A percentile compares a stretch with the other conserved stretches of the same genome.
Evolutionary conservation across 2,113 vertebrate genomes (phyloP).

Genomic region (Callipepla californica): DNA sequence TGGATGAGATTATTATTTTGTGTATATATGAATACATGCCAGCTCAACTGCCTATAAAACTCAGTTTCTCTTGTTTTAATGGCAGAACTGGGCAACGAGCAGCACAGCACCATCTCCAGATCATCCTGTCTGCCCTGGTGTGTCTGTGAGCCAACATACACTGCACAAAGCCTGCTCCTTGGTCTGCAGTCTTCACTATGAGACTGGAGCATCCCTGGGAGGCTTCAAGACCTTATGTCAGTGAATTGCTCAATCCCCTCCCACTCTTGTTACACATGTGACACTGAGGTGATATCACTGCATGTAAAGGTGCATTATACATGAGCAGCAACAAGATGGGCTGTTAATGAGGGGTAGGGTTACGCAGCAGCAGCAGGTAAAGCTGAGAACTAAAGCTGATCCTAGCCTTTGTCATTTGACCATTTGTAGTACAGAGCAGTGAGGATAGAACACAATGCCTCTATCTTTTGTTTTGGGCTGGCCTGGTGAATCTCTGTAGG

Average conservation of each 20-base stretch:
- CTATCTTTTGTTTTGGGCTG: not conserved
- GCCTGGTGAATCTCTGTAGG: not conserved
- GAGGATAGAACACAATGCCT: not conserved
- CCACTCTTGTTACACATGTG: not conserved
- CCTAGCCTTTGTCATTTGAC: not conserved
- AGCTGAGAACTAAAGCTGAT: not conserved
- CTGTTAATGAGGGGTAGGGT: not conserved
- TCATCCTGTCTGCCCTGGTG: accelerated
- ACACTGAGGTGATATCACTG: not conserved
- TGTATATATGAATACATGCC: not conserved
- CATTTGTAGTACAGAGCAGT: not conserved
- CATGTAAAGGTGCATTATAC: conserved; percentile 40
- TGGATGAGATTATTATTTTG: not conserved
- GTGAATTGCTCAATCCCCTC: not conserved
- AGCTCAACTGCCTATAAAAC: not conserved
- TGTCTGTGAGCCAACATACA: accelerated
- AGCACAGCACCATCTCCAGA: not conserved
- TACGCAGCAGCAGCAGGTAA: conserved; percentile 47
- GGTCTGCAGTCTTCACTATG: accelerated
- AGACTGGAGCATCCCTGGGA: not conserved
- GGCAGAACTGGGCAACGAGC: not conserved
- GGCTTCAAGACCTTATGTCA: not conserved
- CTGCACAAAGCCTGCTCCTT: accelerated
- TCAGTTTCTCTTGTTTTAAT: not conserved
- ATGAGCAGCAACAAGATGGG: not conserved